These are phyloP conservation scores for Archilochus colubris DNA, from an alignment of 2,113 vertebrate species.

Conservation along the genomic window DNA sequence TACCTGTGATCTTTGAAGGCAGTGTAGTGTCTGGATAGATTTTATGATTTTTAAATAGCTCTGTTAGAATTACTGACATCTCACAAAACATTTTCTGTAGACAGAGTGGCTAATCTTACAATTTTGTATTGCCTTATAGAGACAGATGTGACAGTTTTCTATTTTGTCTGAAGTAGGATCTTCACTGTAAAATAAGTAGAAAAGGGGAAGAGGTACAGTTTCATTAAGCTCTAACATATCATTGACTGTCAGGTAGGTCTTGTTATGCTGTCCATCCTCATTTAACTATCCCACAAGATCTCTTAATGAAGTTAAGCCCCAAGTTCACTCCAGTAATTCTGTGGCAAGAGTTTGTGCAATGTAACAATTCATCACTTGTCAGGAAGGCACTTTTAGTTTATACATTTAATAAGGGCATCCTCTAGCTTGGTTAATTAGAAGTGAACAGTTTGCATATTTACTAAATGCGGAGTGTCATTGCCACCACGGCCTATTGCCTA, in stretches of 20 bases:
- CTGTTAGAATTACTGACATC: conserved; percentile 8
- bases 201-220: conserved; percentile 64
- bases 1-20: neutral
- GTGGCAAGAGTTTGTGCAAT: conserved; percentile 94
- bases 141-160: neutral
- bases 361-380: conserved; percentile 99
- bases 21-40: neutral
- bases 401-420: conserved; percentile 98
- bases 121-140: conserved; percentile 14
- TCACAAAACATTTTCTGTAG: neutral
- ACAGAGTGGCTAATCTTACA: neutral
- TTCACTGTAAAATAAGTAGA: conserved; percentile 52
- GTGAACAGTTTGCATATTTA: conserved; percentile 99
- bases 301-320: conserved; percentile 99
- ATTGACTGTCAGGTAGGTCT: conserved; percentile 80
- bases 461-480: conserved; percentile 96
- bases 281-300: conserved; percentile 90
- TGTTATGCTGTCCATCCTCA: conserved; percentile 91
- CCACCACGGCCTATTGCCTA: conserved; percentile 97
- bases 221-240: conserved; percentile 73
- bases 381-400: conserved; percentile 98
- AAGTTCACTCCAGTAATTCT: conserved; percentile 89
- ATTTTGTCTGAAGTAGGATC: conserved; percentile 39
- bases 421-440: conserved; percentile 98
- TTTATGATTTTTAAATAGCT: neutral